Evolutionary conservation across 2,113 vertebrate genomes (phyloP).

Genomic region (Tachuris rubrigastra): DNA sequence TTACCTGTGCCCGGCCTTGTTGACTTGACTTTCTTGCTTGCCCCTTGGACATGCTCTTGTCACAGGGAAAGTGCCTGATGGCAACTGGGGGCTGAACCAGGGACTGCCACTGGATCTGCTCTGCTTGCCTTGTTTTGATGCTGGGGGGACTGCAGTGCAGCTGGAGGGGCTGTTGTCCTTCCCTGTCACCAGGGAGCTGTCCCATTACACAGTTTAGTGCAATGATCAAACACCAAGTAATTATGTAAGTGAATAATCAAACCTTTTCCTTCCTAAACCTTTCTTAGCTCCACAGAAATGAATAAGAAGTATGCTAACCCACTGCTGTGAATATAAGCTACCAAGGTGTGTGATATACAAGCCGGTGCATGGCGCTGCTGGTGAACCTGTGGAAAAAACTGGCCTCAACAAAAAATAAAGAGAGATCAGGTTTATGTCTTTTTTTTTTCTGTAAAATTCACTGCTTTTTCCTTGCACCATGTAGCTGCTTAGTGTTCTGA

Average conservation of each 20-base stretch:
- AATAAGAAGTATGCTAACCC: not conserved
- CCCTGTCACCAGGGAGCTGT: not conserved
- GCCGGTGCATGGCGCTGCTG: not conserved
- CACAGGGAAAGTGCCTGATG: accelerated
- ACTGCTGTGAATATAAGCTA: not conserved
- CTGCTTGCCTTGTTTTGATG: accelerated
- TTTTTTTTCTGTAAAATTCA: conserved; percentile 34
- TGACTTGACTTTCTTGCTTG: not conserved
- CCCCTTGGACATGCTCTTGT: not conserved
- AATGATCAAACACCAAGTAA: not conserved
- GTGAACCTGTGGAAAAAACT: not conserved
- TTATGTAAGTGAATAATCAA: not conserved
- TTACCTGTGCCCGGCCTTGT: not conserved
- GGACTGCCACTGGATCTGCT: not conserved
- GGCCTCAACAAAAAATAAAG: not conserved
- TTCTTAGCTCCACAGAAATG: not conserved
- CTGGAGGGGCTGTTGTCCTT: not conserved
- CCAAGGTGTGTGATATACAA: not conserved
- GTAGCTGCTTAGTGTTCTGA: not conserved
- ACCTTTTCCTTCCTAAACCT: not conserved
- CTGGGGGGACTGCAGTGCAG: not conserved
- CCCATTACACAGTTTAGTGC: too few species aligned
- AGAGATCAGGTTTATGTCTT: not conserved
- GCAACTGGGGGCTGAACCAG: not conserved
- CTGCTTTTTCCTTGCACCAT: conserved; percentile 18